Base-by-base conservation (phyloP, 1,140 invertebrate genomes). In the Drosophila bocki region DNA sequence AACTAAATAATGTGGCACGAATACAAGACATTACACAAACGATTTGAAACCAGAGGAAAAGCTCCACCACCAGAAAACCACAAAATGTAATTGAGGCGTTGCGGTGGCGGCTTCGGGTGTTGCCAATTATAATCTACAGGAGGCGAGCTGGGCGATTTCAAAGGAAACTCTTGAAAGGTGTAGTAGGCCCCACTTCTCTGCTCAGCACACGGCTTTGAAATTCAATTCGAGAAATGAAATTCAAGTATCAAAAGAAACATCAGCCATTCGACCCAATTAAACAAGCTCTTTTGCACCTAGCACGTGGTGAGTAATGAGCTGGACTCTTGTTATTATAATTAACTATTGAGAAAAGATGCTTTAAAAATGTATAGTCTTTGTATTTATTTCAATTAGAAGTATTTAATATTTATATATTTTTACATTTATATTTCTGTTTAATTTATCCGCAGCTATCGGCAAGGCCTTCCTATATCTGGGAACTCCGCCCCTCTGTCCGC, bases 211-310 rank as follows among this genome's bases (percentile, higher is more conserved):
- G n/a, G 13, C 62, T 59, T 70, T 50, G 70, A 72, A 87, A 87
- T 57, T 67, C 35, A 44, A 68, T 53, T 65, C 63, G 26, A 56
- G 61, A 79, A 70, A 88, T 87, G 83, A 88, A 87, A 84, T 87
- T 87, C 45, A 88, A 88, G 84, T 88, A 88, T 80, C 80, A 87
- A 75, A 87, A 65, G 54, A 78, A 88, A 78, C 60, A 58, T 53
- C 71, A 58, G n/a, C 29, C 59, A n/a, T 35, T 61, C 42, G 76
- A 84, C 82, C 59, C 65, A 83, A 75, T 87, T 71, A 88, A 84
- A 78, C 64, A 47, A 41, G 58, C 67, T 8, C 39, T 78, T 42
- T 41, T 51, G 54, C 33, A 29, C 17, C 9, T 74, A 8, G 53
- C 57, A 60, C 47, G 26, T 37, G 83, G 83, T 87, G 32, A 88